These are phyloP conservation scores for Muntiacus muntjak DNA, from an alignment of 2,113 vertebrate genomes.

Conservation along the genomic window DNA sequence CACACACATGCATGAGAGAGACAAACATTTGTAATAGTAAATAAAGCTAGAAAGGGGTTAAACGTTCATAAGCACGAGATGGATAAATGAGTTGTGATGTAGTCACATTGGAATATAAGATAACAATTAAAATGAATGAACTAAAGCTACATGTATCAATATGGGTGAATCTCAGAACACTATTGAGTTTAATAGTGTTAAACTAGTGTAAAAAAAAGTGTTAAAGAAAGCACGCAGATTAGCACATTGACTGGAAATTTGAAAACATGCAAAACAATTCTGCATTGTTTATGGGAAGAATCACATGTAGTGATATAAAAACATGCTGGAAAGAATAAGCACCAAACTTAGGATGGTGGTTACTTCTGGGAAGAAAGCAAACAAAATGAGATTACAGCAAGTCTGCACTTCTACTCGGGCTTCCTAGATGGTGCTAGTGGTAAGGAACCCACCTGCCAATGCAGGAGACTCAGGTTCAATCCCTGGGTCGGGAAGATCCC, in stretches of 20 bases:
- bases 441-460: not conserved
- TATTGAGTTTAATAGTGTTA: not conserved
- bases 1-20: not conserved
- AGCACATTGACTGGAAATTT: constrained; percentile 26
- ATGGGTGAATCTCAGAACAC: not conserved
- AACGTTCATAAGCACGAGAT: not conserved
- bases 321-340: not conserved
- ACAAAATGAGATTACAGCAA: not conserved
- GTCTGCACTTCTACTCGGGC: not conserved
- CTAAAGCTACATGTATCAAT: not conserved
- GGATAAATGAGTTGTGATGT: not conserved
- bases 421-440: not conserved
- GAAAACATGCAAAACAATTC: not conserved
- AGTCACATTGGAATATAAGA: not conserved
- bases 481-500: not conserved
- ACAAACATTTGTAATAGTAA: not conserved
- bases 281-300: not conserved
- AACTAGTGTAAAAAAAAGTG: not conserved
- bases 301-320: not conserved
- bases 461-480: not conserved
- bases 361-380: not conserved
- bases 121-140: not conserved
- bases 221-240: not conserved
- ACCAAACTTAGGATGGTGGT: not conserved
- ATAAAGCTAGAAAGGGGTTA: not conserved